A percentile compares a stretch with the other conserved stretches of the same genome.
These are phyloP conservation scores for Chrysochloris asiatica DNA, from an alignment of 2,113 vertebrate species.

Conservation along the genomic window DNA sequence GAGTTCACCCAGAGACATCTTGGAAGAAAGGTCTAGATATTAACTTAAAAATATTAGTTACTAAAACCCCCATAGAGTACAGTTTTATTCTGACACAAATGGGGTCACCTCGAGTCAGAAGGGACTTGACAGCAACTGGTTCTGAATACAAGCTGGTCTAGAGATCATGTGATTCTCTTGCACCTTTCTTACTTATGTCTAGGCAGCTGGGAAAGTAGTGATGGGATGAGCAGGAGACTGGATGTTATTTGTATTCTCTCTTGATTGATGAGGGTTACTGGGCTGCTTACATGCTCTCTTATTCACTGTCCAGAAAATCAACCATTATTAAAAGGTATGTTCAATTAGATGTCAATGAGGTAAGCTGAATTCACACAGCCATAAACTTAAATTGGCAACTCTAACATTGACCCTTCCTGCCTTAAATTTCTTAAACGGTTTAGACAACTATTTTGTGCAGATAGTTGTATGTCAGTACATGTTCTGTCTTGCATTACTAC, in stretches of 20 bases:
- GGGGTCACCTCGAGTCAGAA: neutral
- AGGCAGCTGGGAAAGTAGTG: neutral
- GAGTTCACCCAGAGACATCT: neutral
- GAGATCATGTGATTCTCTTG: neutral
- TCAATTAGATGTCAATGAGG: slow-evolving; percentile 13
- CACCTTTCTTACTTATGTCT: neutral
- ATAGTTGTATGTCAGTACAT: neutral
- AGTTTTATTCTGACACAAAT: neutral
- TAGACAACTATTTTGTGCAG: slow-evolving; percentile 17
- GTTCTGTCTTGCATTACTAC: neutral
- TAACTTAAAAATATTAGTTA: neutral
- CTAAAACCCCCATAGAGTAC: neutral
- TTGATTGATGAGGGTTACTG: neutral
- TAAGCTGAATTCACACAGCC: slow-evolving; percentile 3
- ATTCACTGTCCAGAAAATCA: slow-evolving; percentile 17
- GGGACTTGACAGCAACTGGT: neutral
- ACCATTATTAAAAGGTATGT: neutral
- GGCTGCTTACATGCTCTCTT: neutral
- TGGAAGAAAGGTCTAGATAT: neutral
- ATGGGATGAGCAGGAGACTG: neutral
- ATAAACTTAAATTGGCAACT: slow-evolving; percentile 16
- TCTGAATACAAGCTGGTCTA: neutral
- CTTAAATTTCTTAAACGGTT: slow-evolving; percentile 37
- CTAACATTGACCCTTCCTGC: neutral
- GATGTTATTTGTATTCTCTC: neutral